Base-by-base conservation (phyloP, 2,888 invertebrate species). In the Lithodes maja region DNA sequence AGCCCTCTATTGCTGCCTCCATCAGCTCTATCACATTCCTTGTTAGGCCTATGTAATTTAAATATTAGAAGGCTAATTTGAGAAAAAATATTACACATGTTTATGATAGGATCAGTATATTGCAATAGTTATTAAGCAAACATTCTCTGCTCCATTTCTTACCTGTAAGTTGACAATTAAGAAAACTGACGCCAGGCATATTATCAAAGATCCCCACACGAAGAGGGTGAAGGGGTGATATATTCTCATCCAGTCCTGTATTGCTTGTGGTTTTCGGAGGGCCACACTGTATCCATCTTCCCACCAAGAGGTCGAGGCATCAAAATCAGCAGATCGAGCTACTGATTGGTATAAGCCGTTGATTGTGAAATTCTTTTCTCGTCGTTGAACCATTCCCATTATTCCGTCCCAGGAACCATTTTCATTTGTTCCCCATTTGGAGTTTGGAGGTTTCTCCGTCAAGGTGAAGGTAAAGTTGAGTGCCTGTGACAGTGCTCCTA, bases 371-470 rank as follows among this genome's bases (percentile, higher is more conserved):
- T 85, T 75, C n/a, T 75, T 82, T 3, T 77, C 85, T 53, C 75
- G 53, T 3, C 85, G 53, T 1, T 68, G 50, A 12, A 89, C 49
- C 68, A 74, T 77, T 53, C 89, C 89, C 1, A 85, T n/a, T 52
- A 82, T 54, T 1, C 85, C 89, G 9, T 15, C 53, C 85, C 89
- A 89, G n/a, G 89, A 68, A 1, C 85, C 82, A 77, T 89, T 89
- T 33, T 83, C 85, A 2, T 33, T 69, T 1, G 33, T 77, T 3
- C 85, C 89, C 89, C 85, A 89, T 52, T 85, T 61, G 17, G 33
- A 49, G 50, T 80, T 85, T 0, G 85, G 69, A 1, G 85, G 15
- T 3, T 53, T 49, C 7, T 55, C 79, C 0, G 83, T 89, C 53
- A 89, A 15, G 3, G 85, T 85, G 79, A 85, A 89, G 15, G 78